Base-by-base conservation (phyloP, 1,140 invertebrate genomes). In the Zaprionus ornatus region DNA sequence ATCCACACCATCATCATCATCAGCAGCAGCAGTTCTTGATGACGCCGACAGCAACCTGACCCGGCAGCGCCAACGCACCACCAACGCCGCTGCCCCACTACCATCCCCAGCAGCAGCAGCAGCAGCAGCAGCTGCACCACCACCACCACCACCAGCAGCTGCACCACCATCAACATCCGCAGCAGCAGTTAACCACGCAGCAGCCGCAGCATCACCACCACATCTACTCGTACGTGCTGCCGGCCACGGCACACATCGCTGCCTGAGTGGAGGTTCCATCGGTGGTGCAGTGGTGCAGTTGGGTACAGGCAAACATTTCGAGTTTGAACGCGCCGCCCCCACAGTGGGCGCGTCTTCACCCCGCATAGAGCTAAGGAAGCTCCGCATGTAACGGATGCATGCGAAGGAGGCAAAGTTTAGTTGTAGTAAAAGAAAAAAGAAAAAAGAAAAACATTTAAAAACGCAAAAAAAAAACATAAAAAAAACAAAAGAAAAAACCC, bases 1-100 rank as follows among this genome's bases (percentile, higher is more conserved):
- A 79, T 25, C 86, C 86, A 29, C 82, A 78, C 27, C 86, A 91
- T 27, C 85, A 84, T 56, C 80, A 87, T 63, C 82, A 90, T 81
- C 87, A 91, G 61, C 88, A 91, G 68, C 87, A 92, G 76, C 91
- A 92, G 77, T 90, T 91, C 68, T 92, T 92, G 80, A 81, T 92
- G 80, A 92, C 92, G 79, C 87, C 92, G 82, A 90, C 91, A 91
- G 86, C 91, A 73, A 92, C 92, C 79, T 92, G 92, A 92, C 92
- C 91, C 85, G 84, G 87, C 78, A 83, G 72, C 82, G 82, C 75
- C 72, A 88, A 74, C 59, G 85, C 79, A 61, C 55, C 82, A 64
- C 60, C 67, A 50, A 64, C 76, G 13, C 29, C 65, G 70, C 70
- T 60, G 61, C 25, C 71, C 42, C 77, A 79, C 19, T 79, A 77